Evolutionary conservation across 2,888 invertebrate genomes (phyloP).

Genomic region (Myathropa florea): DNA sequence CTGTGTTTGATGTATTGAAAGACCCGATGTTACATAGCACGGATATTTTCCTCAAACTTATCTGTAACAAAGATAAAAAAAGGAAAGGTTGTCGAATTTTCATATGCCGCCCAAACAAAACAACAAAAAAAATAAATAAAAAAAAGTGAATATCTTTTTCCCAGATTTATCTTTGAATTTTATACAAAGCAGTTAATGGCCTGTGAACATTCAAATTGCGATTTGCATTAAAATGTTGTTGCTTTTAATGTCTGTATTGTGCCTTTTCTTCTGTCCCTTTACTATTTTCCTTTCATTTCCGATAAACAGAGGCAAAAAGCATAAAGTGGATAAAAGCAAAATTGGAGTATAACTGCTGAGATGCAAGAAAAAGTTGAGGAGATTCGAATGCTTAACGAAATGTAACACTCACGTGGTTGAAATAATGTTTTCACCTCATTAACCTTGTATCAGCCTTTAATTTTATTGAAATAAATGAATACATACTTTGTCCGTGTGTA

Average conservation of each 20-base stretch:
- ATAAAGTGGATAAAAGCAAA: not conserved
- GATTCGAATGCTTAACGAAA: constrained; percentile 66
- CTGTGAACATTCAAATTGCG: constrained; percentile 70
- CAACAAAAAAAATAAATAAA: constrained; percentile 23
- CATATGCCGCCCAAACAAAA: not conserved
- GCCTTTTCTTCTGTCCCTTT: constrained; percentile 3
- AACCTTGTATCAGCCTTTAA: constrained; percentile 65
- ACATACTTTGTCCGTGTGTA: not conserved
- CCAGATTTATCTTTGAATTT: constrained; percentile 42
- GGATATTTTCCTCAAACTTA: not conserved
- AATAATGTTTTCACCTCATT: constrained; percentile 61
- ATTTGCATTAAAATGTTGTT: constrained; percentile 69
- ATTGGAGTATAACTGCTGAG: not conserved
- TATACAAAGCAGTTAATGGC: constrained; percentile 67
- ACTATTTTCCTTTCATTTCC: constrained; percentile 18
- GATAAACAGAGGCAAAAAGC: constrained; percentile 4
- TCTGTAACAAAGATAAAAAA: not conserved
- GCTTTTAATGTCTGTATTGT: constrained; percentile 64
- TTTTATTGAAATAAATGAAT: not conserved
- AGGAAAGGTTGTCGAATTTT: not conserved
- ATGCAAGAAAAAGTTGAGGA: constrained; percentile 17
- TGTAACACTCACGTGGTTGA: not conserved
- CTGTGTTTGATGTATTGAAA: not conserved
- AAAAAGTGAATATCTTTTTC: no score
- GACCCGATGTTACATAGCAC: not conserved